Evolutionary conservation across 1,140 invertebrate species (phyloP).

Genomic region (Oryzaephilus surinamensis): DNA sequence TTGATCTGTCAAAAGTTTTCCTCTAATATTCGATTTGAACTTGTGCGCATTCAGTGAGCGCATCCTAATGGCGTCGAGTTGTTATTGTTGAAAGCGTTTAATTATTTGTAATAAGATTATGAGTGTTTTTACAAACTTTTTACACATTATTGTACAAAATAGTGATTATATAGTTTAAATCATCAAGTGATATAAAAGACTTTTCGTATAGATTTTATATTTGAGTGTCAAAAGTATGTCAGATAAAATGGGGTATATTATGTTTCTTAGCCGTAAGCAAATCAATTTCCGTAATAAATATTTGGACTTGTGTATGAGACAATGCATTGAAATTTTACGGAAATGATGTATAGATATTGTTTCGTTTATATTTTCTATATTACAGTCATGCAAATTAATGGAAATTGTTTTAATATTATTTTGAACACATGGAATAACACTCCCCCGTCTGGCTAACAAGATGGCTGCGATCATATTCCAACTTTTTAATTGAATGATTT

Average conservation of each 20-base stretch:
- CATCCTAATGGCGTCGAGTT: conserved; percentile 37
- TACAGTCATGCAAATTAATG: neutral
- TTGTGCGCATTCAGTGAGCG: conserved; percentile 25
- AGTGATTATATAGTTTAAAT: conserved; percentile 22
- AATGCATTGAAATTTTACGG: neutral
- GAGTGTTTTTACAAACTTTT: conserved; percentile 33
- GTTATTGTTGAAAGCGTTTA: conserved; percentile 39
- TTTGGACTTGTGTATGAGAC: conserved; percentile 14
- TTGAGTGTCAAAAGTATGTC: conserved; percentile 36
- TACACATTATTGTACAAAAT: conserved; percentile 20
- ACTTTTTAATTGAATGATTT: conserved; percentile 20
- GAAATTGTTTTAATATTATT: conserved; percentile 20
- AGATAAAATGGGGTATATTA: conserved; percentile 38
- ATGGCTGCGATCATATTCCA: conserved; percentile 35
- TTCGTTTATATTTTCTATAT: neutral
- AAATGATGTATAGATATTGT: conserved; percentile 1
- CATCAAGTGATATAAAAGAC: conserved; percentile 16
- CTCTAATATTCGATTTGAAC: conserved; percentile 20
- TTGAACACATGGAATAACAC: conserved; percentile 37
- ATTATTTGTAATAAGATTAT: conserved; percentile 37
- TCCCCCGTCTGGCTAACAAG: conserved; percentile 36
- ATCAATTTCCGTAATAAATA: conserved; percentile 29
- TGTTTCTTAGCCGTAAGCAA: conserved; percentile 34
- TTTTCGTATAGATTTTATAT: conserved; percentile 13
- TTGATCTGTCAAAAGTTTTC: conserved; percentile 21